A percentile compares a stretch with the other conserved stretches of the same genome.
Evolutionary conservation across 1,140 invertebrate genomes (phyloP).

Genomic region (Nasonia vitripennis): DNA sequence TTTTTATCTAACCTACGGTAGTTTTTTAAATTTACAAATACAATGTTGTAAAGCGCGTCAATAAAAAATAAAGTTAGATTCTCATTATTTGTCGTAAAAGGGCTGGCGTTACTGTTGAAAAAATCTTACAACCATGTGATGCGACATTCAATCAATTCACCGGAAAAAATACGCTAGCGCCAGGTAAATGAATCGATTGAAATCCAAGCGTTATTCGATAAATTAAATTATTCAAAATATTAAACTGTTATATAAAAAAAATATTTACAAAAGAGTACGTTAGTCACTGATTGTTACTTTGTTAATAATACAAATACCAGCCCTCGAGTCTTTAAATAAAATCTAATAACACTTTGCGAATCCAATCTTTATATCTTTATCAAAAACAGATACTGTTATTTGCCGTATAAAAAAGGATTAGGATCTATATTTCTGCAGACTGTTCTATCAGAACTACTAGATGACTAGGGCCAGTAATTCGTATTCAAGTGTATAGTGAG

Average conservation of each 20-base stretch:
- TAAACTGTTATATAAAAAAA: constrained; percentile 9
- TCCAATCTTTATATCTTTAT: constrained; percentile 48
- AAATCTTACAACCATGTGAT: constrained; percentile 19
- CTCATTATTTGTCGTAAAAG: constrained; percentile 45
- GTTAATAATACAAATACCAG: constrained; percentile 24
- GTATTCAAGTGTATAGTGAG: constrained; percentile 41
- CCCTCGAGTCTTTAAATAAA: constrained; percentile 28
- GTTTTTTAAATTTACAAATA: constrained; percentile 48
- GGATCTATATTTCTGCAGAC: constrained; percentile 30
- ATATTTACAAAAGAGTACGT: constrained; percentile 25
- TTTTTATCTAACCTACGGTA: constrained; percentile 27
- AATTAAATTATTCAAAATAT: neutral
- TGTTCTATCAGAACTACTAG: constrained; percentile 36
- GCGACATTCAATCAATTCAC: neutral
- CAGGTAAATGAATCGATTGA: neutral
- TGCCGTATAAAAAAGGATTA: constrained; percentile 52
- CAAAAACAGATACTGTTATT: constrained; percentile 48
- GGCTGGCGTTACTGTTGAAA: constrained; percentile 3
- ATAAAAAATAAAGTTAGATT: constrained; percentile 43
- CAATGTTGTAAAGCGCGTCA: constrained; percentile 30
- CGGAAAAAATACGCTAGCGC: neutral
- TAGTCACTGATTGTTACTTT: neutral
- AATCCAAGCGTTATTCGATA: neutral
- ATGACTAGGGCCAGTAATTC: constrained; percentile 45
- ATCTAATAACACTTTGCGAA: constrained; percentile 19